A percentile compares a stretch with the other conserved stretches of the same genome.
These are phyloP conservation scores for Otocyon megalotis DNA, from an alignment of 2,113 vertebrate genomes.

Conservation along the genomic window DNA sequence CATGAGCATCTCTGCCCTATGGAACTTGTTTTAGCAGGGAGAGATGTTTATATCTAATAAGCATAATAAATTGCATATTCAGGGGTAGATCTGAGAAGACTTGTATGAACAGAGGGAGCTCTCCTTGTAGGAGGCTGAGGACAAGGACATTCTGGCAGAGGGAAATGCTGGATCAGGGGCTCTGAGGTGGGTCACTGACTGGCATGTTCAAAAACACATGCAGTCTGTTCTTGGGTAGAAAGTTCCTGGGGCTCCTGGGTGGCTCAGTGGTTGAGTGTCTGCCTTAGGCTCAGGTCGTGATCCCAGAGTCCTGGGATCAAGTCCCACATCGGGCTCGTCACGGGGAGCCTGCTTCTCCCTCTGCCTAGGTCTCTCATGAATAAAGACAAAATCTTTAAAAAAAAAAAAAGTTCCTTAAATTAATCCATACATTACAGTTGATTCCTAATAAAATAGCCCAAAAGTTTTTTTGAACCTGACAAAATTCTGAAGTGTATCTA, in stretches of 20 bases:
- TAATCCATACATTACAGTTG: background rate
- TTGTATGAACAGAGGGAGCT: background rate
- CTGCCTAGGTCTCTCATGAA: no score
- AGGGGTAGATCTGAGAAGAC: background rate
- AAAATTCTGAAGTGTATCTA: background rate
- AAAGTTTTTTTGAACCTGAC: background rate
- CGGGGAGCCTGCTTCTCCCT: no score
- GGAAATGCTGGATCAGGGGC: background rate
- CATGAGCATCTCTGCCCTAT: background rate
- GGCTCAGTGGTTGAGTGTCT: no score
- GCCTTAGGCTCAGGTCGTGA: no score
- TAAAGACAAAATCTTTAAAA: no score
- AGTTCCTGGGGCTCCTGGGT: no score
- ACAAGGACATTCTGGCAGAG: background rate
- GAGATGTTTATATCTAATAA: background rate
- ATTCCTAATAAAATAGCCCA: background rate
- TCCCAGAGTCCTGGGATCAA: no score
- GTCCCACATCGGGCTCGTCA: no score
- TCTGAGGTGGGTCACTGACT: background rate
- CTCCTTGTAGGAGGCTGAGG: no score
- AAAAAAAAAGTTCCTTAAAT: background rate
- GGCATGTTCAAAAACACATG: background rate
- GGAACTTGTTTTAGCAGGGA: background rate
- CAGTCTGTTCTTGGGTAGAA: background rate
- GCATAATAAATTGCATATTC: background rate